A percentile compares a stretch with the other conserved stretches of the same genome.
Evolutionary conservation across 2,113 vertebrate genomes (phyloP).

Genomic region (Gorsachius goisagi): DNA sequence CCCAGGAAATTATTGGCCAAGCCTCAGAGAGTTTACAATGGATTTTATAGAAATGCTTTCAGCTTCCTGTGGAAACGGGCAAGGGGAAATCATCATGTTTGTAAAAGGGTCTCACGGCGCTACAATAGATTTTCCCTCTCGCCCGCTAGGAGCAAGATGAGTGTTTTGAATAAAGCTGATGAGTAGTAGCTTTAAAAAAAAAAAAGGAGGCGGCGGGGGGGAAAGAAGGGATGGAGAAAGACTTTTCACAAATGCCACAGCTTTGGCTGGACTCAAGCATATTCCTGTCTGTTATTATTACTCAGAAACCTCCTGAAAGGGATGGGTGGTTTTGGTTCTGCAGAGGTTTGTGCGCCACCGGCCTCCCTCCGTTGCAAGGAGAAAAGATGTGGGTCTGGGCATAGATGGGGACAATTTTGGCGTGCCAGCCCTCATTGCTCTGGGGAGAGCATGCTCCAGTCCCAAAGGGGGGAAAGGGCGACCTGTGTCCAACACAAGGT

Average conservation of each 20-base stretch:
- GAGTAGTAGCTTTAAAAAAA: background rate
- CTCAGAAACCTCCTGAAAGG: background rate
- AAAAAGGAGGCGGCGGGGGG: too few species aligned
- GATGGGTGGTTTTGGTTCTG: rapidly evolving
- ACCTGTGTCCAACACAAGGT: background rate
- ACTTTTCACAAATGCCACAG: background rate
- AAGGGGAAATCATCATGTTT: background rate
- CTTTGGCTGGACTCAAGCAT: background rate
- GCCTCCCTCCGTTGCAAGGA: too few species aligned
- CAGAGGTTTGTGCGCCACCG: rapidly evolving
- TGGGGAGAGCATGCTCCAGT: background rate
- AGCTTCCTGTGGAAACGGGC: background rate
- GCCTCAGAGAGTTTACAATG: background rate
- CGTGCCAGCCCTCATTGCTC: rapidly evolving
- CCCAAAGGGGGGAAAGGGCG: background rate
- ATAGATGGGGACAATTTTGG: rapidly evolving
- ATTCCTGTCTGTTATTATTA: background rate
- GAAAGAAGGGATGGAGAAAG: background rate
- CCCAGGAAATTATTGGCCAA: background rate
- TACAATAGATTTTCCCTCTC: background rate
- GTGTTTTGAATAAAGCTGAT: constrained; percentile 5
- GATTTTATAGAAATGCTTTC: background rate
- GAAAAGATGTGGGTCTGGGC: background rate
- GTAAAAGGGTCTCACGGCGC: background rate
- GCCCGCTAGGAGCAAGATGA: background rate